Evolutionary conservation across 2,888 invertebrate genomes (phyloP), one percentile per base, ranked within the genome.

Genomic region (Azorinus chamasolen): DNA sequence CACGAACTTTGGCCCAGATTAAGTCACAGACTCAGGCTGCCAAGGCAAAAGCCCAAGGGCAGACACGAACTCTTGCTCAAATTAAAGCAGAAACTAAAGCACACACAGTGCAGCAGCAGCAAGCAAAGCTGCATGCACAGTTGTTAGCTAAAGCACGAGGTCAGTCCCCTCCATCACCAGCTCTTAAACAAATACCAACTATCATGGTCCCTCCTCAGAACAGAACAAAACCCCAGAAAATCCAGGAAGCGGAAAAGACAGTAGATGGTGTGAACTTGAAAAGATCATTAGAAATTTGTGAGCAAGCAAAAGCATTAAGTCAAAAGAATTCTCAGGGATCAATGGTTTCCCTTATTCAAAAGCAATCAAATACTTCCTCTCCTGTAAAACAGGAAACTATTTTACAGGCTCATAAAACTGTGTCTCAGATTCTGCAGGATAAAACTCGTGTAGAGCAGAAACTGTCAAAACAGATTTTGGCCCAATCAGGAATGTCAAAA

Each of bases 251-350:
- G 8, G 80, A 78, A 20, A 76, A 79, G 63, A 70, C 79, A 22
- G 79, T 69, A 14, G 87, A 85, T 55, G 87, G 87, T 54, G 97
- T 98, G 41, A 98, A 98, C 93, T 94, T 98, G 64, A 98, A 98
- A 92, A 95, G 98, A 68, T 98, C 98, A 92, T 97, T 98, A 93
- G 98, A 98, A 94, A 98, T 98, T 88, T 94, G 94, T 85, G 94
- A 95, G 93, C 95, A 94, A 55, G 94, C 95, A n/a, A 97, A 98
- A 83, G 97, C 97, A 93, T 97, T 97, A 93, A 98, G 97, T 91
- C 68, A 77, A 53, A 82, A 75, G 54, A 77, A 75, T 58, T 64
- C 75, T 27, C 58, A 59, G 25, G 27, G 54, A 12, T 62, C 69
- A 20, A 72, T 70, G 66, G 77, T 81, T 25, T 81, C 83, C 25